A percentile compares a stretch with the other conserved stretches of the same genome.
Evolutionary conservation across 1,140 invertebrate species (phyloP).

Genomic region (Platorchestia sp.): DNA sequence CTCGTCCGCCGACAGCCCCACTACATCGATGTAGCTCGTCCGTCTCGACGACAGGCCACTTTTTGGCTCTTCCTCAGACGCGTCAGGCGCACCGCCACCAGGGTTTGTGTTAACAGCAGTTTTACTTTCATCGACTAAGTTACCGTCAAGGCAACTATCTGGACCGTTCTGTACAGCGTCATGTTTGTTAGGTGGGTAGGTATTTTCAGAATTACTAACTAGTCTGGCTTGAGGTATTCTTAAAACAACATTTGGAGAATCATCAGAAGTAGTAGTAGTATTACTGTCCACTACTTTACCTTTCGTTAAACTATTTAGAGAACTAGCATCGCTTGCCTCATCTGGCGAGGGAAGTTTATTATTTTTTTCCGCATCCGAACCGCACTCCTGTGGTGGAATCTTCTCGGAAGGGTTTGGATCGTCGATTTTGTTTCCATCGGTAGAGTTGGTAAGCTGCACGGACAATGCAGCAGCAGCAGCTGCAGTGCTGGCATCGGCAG

Average conservation of each 20-base stretch:
- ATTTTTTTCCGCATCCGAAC: background rate
- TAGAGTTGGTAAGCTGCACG: background rate
- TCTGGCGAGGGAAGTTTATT: background rate
- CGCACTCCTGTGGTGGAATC: background rate
- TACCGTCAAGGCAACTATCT: background rate
- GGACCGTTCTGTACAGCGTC: conserved; percentile 3
- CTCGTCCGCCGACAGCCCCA: conserved; percentile 7
- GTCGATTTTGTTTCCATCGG: background rate
- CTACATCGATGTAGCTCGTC: conserved; percentile 33
- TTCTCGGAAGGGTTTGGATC: background rate
- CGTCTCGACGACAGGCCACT: conserved; percentile 32
- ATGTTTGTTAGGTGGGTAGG: background rate
- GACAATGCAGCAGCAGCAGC: background rate
- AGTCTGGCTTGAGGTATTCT: conserved; percentile 45
- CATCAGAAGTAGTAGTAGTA: background rate
- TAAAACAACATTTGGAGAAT: conserved; percentile 41
- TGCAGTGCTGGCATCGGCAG: background rate
- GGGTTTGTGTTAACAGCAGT: background rate
- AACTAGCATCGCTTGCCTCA: background rate
- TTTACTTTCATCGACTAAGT: background rate
- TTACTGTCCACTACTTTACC: background rate
- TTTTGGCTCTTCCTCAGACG: background rate
- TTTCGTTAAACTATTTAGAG: background rate
- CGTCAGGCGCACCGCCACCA: background rate
- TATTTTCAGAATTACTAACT: background rate